Percentiles rank a stretch among this genome's conserved stretches.
These are phyloP conservation scores for Nephrotoma appendiculata DNA, from an alignment of 2,888 invertebrate species.

Conservation along the genomic window DNA sequence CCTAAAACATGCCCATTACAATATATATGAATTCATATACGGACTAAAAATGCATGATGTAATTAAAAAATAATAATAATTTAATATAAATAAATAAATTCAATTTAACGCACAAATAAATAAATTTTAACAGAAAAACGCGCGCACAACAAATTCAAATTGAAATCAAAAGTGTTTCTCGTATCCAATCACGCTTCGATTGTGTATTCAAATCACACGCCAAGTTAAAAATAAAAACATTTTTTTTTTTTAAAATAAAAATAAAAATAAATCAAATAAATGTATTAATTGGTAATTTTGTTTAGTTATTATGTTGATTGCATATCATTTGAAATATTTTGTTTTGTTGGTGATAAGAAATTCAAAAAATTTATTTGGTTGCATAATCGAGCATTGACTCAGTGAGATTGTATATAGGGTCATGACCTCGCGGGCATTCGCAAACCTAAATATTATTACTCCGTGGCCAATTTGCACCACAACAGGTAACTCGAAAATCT, in stretches of 20 bases:
- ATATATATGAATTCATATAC: neutral
- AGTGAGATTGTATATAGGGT: too few relatives aligned
- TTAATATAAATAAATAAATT: neutral
- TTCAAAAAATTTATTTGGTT: neutral
- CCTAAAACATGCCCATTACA: conserved; percentile 1
- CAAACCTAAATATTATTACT: too few relatives aligned
- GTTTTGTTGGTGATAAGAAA: neutral
- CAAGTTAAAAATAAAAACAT: neutral
- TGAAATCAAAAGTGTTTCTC: neutral
- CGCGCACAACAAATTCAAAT: neutral
- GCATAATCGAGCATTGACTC: too few relatives aligned
- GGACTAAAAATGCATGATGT: neutral
- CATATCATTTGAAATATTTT: neutral
- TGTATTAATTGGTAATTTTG: neutral
- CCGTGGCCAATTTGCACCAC: neutral
- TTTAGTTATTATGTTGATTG: neutral
- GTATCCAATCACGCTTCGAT: neutral
- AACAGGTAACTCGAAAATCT: neutral
- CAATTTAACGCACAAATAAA: neutral
- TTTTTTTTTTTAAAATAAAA: too few relatives aligned
- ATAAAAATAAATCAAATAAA: neutral
- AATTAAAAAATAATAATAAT: neutral
- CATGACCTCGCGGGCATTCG: too few relatives aligned
- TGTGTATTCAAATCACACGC: neutral
- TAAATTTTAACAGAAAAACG: neutral